Conservation (phyloP, 2,113 vertebrate species). For the Otus sunia region DNA sequence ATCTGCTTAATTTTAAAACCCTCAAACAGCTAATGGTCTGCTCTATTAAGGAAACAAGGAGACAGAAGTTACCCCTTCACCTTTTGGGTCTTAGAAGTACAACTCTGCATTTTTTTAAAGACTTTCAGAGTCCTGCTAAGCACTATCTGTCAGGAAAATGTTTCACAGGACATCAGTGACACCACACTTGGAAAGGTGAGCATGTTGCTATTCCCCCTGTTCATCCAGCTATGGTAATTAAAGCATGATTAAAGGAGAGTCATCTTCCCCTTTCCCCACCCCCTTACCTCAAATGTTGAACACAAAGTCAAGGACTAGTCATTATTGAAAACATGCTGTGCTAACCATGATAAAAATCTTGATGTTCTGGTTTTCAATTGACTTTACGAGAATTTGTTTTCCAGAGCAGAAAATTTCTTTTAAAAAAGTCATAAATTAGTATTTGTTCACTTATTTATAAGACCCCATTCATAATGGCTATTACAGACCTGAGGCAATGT, state of each 20-base stretch:
- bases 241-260: neutral
- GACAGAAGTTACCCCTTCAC: neutral
- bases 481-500: neutral
- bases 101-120: neutral
- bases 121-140: neutral
- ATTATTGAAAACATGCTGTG: neutral
- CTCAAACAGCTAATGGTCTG: neutral
- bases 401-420: neutral
- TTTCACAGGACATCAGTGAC: neutral
- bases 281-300: neutral
- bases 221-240: neutral
- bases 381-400: neutral
- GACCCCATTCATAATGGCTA: neutral
- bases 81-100: neutral
- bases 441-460: neutral
- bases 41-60: fast-evolving
- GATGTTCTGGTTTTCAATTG: neutral
- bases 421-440: neutral
- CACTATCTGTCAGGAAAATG: neutral
- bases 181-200: neutral
- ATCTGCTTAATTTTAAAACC: neutral
- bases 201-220: neutral
- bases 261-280: too few species aligned
- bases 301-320: neutral
- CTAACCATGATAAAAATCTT: neutral